Conservation (phyloP, 2,888 invertebrate genomes). For the Galerucella calmariensis region DNA sequence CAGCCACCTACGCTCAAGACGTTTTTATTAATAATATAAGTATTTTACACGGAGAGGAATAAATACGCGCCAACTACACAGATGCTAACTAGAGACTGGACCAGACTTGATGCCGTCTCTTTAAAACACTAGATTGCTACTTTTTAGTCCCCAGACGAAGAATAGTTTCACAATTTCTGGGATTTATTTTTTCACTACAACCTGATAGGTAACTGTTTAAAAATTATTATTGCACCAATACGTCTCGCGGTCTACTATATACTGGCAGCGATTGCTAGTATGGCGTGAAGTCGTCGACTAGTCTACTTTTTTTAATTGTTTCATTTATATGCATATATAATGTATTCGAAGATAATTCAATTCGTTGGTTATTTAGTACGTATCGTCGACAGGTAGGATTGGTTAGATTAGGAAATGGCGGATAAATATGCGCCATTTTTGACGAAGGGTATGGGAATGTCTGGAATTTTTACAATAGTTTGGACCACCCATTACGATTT, state of each 20-base stretch:
- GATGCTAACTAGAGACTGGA: slow-evolving; percentile 53
- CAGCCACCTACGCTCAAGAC: slow-evolving; percentile 57
- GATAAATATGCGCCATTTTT: slow-evolving; percentile 51
- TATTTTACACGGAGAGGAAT: slow-evolving; percentile 42
- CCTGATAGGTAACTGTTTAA: slow-evolving; percentile 22
- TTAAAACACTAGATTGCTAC: slow-evolving; percentile 45
- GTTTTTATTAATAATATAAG: slow-evolving; percentile 53
- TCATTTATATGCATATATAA: slow-evolving; percentile 49
- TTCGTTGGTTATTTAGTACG: slow-evolving; percentile 51
- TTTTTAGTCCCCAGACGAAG: slow-evolving; percentile 49
- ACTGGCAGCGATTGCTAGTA: slow-evolving; percentile 39
- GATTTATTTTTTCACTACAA: slow-evolving; percentile 24
- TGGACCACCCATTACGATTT: slow-evolving; percentile 14
- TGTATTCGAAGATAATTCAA: slow-evolving; percentile 46
- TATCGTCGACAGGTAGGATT: slow-evolving; percentile 45
- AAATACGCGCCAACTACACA: slow-evolving; percentile 46
- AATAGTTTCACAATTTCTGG: slow-evolving; percentile 48
- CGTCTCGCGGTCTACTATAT: slow-evolving; percentile 21
- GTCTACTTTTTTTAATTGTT: slow-evolving; percentile 52
- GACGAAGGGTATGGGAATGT: slow-evolving; percentile 31
- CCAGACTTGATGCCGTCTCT: slow-evolving; percentile 56
- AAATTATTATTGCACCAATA: slow-evolving; percentile 22
- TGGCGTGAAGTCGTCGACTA: slow-evolving; percentile 50
- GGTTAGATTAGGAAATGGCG: slow-evolving; percentile 51
- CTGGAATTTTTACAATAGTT: slow-evolving; percentile 29